Evolutionary conservation across 1,140 invertebrate species (phyloP), one percentile per base, ranked within the genome.

Genomic region (Berghia stephanieae): DNA sequence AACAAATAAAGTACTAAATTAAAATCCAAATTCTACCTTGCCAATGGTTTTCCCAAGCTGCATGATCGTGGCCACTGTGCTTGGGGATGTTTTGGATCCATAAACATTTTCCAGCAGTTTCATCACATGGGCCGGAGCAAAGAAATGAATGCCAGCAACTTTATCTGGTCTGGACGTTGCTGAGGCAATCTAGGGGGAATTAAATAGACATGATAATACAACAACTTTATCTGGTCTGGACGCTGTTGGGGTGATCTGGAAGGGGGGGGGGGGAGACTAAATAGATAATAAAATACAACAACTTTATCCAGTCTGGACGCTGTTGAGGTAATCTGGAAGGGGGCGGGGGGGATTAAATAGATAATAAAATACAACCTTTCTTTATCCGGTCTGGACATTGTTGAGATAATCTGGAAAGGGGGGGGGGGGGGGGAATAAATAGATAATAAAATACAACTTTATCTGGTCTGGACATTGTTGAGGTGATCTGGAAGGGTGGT

Each of bases 131-230:
- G 88, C 85, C 8, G 89, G 88, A 36, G 86, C 85, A 80, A 89
- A 90, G 81, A 90, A 90, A 79, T 90, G 89, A 13, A 83, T 86
- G 10, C 89, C 89, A 42, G 88, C 83, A 27, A 89, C 83, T 75
- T 83, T 82, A 18, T 83, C 82, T 49, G 81, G 82, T 82, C 87
- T 69, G 0, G 76, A 80, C 34, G 88, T 86, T 21, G 82, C 83
- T 72, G 81, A 77, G 0, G 87, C 84, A 78, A 90, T 86, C 89
- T 89, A 77, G n/a, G 73, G 79, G 6, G 44, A 46, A 78, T 21
- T 18, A 69, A n/a, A 43, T 18, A 36, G 34, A 34, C 27, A 49
- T 70, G 18, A 34, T 44, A 73, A 31, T 3, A 21, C 89, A 42
- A 88, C 83, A 27, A 89, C 83, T 75, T 83, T 82, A 18, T 83